These are phyloP conservation scores for Drosophila kepulauana DNA, from an alignment of 1,140 invertebrate genomes.

Conservation along the genomic window DNA sequence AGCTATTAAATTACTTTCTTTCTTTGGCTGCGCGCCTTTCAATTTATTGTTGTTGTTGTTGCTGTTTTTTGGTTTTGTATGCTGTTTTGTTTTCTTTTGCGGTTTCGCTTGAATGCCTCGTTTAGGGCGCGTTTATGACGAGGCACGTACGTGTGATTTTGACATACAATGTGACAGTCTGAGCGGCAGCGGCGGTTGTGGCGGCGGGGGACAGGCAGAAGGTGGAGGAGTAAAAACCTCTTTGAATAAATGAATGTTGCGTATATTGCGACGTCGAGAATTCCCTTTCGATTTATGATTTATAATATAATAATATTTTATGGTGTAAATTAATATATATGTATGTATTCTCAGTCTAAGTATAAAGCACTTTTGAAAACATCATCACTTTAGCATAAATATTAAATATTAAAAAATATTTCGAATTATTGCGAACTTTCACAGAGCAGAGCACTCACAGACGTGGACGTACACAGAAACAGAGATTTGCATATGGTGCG, in stretches of 20 bases:
- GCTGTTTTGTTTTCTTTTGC: conserved; percentile 6
- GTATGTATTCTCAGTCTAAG: conserved; percentile 39
- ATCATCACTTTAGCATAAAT: conserved; percentile 29
- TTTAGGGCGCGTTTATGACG: conserved; percentile 73
- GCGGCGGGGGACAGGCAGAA: neutral
- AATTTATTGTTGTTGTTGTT: neutral
- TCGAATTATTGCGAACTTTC: conserved; percentile 2
- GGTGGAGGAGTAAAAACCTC: conserved; percentile 9
- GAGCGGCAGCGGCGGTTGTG: neutral
- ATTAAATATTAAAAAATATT: conserved; percentile 25
- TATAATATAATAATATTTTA: neutral
- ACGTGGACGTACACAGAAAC: neutral
- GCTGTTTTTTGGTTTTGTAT: conserved; percentile 57
- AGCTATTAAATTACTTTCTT: conserved; percentile 56
- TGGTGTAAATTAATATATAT: conserved; percentile 16
- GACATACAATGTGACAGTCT: conserved; percentile 37
- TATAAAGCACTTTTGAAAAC: conserved; percentile 38
- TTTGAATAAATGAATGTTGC: neutral
- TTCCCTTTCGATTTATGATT: neutral
- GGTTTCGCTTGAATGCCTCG: conserved; percentile 65
- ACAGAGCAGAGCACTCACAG: neutral
- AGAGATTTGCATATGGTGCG: conserved; percentile 1
- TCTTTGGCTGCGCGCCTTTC: conserved; percentile 18
- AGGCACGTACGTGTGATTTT: conserved; percentile 70
- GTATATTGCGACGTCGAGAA: neutral